phyloP scores from a whole-genome alignment of 53 echinoderm and acorn worm species.

The Astropecten irregularis region DNA sequence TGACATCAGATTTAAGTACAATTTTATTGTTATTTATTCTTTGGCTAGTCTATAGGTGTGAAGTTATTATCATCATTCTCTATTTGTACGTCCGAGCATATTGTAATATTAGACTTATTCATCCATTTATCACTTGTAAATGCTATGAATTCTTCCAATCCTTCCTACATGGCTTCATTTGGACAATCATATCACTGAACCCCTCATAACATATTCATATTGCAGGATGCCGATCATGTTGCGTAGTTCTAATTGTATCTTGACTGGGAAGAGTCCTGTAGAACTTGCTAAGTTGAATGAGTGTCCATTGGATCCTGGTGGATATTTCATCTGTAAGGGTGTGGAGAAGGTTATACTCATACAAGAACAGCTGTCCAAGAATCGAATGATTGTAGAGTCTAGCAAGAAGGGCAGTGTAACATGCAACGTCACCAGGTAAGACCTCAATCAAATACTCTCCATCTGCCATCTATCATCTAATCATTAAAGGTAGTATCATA shows the following conservation, averaged over 20 bases:
- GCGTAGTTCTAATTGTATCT: constrained; percentile 92
- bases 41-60: too few species aligned
- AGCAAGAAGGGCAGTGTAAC: constrained; percentile 85
- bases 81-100: too few species aligned
- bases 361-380: constrained; percentile 98
- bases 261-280: constrained; percentile 86
- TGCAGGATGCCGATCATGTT: constrained; percentile 98
- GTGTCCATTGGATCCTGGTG: constrained; percentile 96
- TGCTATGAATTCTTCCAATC: too few species aligned
- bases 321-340: constrained; percentile 91
- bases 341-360: constrained; percentile 98
- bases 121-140: too few species aligned
- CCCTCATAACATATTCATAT: too few species aligned
- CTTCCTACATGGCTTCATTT: too few species aligned
- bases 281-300: constrained; percentile 97
- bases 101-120: too few species aligned
- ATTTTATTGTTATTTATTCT: too few species aligned
- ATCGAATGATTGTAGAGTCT: constrained; percentile 97
- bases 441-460: background rate
- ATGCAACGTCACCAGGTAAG: constrained; percentile 94
- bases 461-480: background rate
- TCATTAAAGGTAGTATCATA: too few species aligned
- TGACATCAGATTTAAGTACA: too few species aligned
- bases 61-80: too few species aligned
- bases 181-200: too few species aligned